Conservation (phyloP, 2,797 vertebrate species). For the Macropodus opercularis region DNA sequence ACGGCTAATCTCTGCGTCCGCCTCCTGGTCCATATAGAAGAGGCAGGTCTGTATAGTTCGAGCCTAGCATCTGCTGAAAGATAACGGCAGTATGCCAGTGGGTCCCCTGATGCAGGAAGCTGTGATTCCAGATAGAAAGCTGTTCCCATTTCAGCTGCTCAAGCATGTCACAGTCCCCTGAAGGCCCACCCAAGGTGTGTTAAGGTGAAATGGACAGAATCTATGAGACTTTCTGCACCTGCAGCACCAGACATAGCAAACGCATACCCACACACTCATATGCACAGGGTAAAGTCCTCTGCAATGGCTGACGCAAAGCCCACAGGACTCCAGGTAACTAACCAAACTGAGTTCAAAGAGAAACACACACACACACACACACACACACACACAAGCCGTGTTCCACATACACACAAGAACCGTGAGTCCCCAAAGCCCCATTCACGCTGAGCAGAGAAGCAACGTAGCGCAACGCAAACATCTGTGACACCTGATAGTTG, state of each 20-base stretch:
- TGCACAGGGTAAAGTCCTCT: slow-evolving; percentile 17
- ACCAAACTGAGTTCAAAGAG: slow-evolving; percentile 59
- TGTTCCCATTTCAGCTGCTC: slow-evolving; percentile 37
- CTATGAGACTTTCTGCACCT: slow-evolving; percentile 7
- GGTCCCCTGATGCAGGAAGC: slow-evolving; percentile 43
- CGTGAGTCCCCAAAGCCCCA: slow-evolving; percentile 26
- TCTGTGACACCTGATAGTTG: slow-evolving; percentile 68
- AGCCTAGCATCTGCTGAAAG: slow-evolving; percentile 54
- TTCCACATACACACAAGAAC: slow-evolving; percentile 39
- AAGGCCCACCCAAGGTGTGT: slow-evolving; percentile 15
- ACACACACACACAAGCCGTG: slow-evolving; percentile 39
- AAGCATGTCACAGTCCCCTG: slow-evolving; percentile 44
- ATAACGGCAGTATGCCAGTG: slow-evolving; percentile 36
- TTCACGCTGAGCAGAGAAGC: slow-evolving; percentile 35
- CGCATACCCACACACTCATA: slow-evolving; percentile 12
- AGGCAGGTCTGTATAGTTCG: slow-evolving; percentile 45
- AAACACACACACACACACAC: slow-evolving; percentile 39
- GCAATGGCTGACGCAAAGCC: slow-evolving; percentile 34
- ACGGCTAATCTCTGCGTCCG: slow-evolving; percentile 64
- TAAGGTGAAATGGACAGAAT: slow-evolving; percentile 19
- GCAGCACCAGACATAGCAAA: slow-evolving; percentile 19
- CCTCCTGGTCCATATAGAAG: slow-evolving; percentile 42
- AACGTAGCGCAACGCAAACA: slow-evolving; percentile 51
- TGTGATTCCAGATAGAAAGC: slow-evolving; percentile 47
- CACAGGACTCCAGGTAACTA: slow-evolving; percentile 32